These are phyloP conservation scores for Rhimphoctona megacephalus DNA, from an alignment of 2,888 invertebrate genomes.

Conservation along the genomic window DNA sequence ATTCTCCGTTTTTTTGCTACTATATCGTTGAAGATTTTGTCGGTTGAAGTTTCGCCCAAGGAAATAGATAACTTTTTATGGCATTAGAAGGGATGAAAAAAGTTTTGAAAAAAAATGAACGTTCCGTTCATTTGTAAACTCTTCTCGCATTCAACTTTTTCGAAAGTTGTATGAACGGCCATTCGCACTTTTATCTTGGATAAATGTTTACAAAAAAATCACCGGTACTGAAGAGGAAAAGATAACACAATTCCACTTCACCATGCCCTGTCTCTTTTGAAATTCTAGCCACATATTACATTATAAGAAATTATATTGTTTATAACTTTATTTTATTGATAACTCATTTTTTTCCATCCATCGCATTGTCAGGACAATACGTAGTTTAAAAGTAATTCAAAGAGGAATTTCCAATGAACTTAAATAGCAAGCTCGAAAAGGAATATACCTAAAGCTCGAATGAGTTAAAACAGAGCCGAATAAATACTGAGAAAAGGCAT, in stretches of 20 bases:
- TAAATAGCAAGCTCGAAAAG: neutral
- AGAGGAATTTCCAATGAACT: neutral
- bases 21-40: conserved; percentile 11
- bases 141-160: conserved; percentile 5
- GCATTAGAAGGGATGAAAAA: neutral
- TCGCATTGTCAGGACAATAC: neutral
- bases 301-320: neutral
- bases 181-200: neutral
- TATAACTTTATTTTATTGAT: neutral
- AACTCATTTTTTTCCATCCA: neutral
- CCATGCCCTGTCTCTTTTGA: neutral
- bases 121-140: conserved; percentile 1
- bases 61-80: neutral
- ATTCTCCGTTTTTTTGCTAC: neutral
- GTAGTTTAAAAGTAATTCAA: neutral
- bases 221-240: neutral
- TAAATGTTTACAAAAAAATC: conserved; percentile 5
- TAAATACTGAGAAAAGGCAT: too few relatives aligned
- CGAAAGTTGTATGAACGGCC: neutral
- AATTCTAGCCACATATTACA: neutral
- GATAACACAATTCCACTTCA: neutral
- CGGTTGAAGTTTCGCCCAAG: neutral
- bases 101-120: neutral
- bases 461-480: too few relatives aligned
- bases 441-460: too few relatives aligned